These are phyloP conservation scores for Drosophila quasianomalipes DNA, from an alignment of 2,888 invertebrate genomes.

Conservation along the genomic window DNA sequence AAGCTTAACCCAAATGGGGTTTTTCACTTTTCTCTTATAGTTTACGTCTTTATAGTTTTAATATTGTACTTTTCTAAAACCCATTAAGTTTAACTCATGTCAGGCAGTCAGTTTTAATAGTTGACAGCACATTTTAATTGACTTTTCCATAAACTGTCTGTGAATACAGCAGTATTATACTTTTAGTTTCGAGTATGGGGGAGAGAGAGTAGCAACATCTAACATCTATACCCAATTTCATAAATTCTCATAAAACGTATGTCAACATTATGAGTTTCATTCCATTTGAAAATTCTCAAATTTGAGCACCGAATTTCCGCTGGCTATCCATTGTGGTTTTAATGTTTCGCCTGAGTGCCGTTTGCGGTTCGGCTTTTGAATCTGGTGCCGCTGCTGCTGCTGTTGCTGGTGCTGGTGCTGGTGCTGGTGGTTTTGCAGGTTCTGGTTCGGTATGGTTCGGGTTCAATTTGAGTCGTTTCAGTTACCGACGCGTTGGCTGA, in stretches of 20 bases:
- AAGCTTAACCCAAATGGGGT: neutral
- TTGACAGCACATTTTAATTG: conserved; percentile 48
- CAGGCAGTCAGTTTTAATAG: conserved; percentile 19
- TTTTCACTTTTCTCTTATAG: neutral
- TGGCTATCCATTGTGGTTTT: conserved; percentile 38
- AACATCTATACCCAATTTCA: conserved; percentile 20
- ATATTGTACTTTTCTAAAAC: neutral
- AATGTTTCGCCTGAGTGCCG: conserved; percentile 60
- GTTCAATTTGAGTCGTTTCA: conserved; percentile 26
- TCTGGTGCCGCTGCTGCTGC: neutral
- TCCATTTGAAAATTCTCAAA: conserved; percentile 32
- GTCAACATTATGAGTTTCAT: conserved; percentile 44
- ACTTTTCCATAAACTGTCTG: conserved; percentile 13
- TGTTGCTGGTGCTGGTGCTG: neutral
- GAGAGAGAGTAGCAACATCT: neutral
- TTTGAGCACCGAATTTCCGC: conserved; percentile 32
- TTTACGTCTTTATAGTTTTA: neutral
- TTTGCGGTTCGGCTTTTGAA: conserved; percentile 25
- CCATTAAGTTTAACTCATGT: conserved; percentile 13
- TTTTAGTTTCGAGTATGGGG: neutral
- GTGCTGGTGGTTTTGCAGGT: conserved; percentile 1
- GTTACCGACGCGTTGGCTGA: conserved; percentile 16
- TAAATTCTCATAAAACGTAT: conserved; percentile 47
- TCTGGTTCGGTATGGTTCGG: conserved; percentile 17
- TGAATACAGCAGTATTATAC: neutral